Evolutionary conservation across 2,888 invertebrate species (phyloP), one percentile per base, ranked within the genome.

Genomic region (Lepidocyrtinus sp.): DNA sequence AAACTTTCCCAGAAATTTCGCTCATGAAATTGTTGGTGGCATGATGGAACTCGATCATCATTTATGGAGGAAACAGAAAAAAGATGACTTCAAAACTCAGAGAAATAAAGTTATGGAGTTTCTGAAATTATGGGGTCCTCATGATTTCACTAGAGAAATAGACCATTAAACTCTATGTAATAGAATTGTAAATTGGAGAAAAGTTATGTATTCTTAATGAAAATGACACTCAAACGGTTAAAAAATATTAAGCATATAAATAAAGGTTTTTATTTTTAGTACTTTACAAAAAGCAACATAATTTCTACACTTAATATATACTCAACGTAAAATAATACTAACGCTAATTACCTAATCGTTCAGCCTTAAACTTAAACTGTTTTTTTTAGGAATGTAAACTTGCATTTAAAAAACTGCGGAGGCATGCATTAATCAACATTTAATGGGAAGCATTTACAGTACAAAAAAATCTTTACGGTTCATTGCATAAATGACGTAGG

Each of bases 21-120:
- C 96, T 2, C 94, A 94, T 92, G 97, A 98, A 93, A 94, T 98
- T 17, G 93, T 99, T 88, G 98, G 96, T 21, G 98, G 98, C 0
- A 96, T 99, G 92, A 89, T 99, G 85, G 96, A 98, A 88, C 90
- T 97, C 79, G 94, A 97, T 88, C 94, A 95, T 80, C 91, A 91
- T 73, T 89, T 92, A 81, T 99, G 98, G 98, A 92, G 96, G 67
- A 96, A 95, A 87, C 95, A 94, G 0, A 92, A 91, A 86, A 91
- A 90, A 81, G 94, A 96, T 88, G 92, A 90, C 87, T 93, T 95
- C 87, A 93, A 95, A 85, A 89, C 92, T 64, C 95, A 95, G 87
- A 91, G 93, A 68, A 91, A 91, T 82, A 95, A 96, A 90, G 94
- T 94, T 1, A 88, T 94, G 84, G 90, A 92, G 62, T 94, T 96